Conservation (phyloP, 2,888 invertebrate species). For the Drosophila colorata region DNA sequence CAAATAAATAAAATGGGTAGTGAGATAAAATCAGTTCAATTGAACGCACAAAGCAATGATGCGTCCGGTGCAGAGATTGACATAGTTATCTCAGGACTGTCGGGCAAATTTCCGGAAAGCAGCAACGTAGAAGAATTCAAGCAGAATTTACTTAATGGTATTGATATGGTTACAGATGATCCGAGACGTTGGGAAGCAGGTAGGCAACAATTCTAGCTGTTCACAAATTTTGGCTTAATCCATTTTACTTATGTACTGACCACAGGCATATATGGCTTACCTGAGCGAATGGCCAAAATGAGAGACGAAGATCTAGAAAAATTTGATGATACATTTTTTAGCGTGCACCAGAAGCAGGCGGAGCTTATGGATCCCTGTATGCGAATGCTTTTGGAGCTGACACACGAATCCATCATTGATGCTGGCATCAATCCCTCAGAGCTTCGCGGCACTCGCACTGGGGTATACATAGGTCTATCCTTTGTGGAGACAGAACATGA, state of each 20-base stretch:
- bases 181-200: constrained; percentile 94
- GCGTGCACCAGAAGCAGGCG: constrained; percentile 96
- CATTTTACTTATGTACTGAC: not conserved
- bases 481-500: constrained; percentile 96
- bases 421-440: constrained; percentile 94
- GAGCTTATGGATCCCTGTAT: constrained; percentile 97
- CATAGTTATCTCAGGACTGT: constrained; percentile 93
- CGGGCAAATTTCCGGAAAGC: constrained; percentile 96
- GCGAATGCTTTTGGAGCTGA: constrained; percentile 94
- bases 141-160: constrained; percentile 94
- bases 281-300: constrained; percentile 92
- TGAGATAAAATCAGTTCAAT: constrained; percentile 46
- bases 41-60: constrained; percentile 21
- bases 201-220: constrained; percentile 65
- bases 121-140: constrained; percentile 96
- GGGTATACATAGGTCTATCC: constrained; percentile 97
- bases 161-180: constrained; percentile 97
- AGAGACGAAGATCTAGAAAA: constrained; percentile 89
- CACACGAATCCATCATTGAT: constrained; percentile 96
- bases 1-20: constrained; percentile 54
- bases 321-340: constrained; percentile 96
- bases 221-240: not conserved
- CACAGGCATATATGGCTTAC: constrained; percentile 91
- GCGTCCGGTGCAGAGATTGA: constrained; percentile 86
- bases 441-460: constrained; percentile 94